Evolutionary conservation across 2,888 invertebrate genomes (phyloP).

Genomic region (Pecten maximus): DNA sequence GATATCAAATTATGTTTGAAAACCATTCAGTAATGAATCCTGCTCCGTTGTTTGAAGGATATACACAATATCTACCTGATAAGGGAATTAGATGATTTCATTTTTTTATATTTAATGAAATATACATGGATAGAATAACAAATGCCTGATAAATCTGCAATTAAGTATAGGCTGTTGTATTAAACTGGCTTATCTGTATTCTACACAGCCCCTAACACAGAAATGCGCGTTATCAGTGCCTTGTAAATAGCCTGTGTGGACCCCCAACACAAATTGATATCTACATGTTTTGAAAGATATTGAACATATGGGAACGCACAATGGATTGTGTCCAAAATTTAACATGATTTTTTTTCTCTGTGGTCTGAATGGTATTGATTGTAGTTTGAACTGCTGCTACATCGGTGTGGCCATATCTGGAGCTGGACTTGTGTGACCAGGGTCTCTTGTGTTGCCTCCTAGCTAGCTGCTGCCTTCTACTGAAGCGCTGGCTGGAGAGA

Average conservation of each 20-base stretch:
- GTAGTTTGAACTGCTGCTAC: neutral
- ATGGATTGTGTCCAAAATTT: conserved; percentile 35
- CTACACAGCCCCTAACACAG: neutral
- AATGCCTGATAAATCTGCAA: neutral
- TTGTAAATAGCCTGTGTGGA: conserved; percentile 16
- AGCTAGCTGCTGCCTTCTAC: neutral
- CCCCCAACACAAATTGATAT: conserved; percentile 25
- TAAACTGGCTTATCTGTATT: neutral
- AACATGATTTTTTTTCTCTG: conserved; percentile 28
- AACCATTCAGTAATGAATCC: neutral
- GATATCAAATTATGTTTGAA: neutral
- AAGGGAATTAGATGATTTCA: neutral
- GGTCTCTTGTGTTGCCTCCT: neutral
- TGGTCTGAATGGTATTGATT: conserved; percentile 35
- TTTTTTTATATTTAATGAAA: conserved; percentile 6
- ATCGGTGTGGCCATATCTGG: neutral
- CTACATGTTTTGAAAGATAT: conserved; percentile 35
- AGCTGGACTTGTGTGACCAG: neutral
- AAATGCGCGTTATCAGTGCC: neutral
- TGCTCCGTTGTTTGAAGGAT: neutral
- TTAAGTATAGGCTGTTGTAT: conserved; percentile 7
- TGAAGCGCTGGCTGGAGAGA: conserved; percentile 18
- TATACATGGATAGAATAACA: conserved; percentile 13
- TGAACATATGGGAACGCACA: conserved; percentile 22
- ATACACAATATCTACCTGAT: neutral